Evolutionary conservation across 2,113 vertebrate species (phyloP), one percentile per base, ranked within the genome.

Genomic region (Mohoua ochrocephala): DNA sequence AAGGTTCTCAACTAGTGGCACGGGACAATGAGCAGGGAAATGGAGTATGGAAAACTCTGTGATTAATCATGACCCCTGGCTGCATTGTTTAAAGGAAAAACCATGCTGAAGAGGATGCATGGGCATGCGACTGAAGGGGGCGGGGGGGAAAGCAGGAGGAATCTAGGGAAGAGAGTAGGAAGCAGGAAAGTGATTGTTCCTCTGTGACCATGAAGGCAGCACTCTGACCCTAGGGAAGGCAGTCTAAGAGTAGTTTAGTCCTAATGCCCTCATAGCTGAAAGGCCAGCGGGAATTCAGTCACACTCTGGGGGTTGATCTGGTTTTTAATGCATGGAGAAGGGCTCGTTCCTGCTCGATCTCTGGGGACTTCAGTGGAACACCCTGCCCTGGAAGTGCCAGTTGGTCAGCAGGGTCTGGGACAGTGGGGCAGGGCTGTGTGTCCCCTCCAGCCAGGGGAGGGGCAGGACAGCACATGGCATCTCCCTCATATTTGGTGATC

Each of bases 1-100:
- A 92, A 92, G 73, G 80, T 37, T 93, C 73, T 75, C 73, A 75
- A 68, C 77, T 92, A 96, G 61, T 67, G 35, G 41, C 84, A 82
- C 0, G 0, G 84, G 93, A 91, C 89, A 87, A 45, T 68, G 89
- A 79, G 56, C 69, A 71, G 61, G 73, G 89, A 95, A 94, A 82
- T 82, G 61, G 65, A 84, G 73, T 78, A 78, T 75, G 73, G 80
- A 81, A 93, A 92, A 60, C 45, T 30, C 30, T 33, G 65, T 76
- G 60, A 93, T 94, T 81, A 78, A 75, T 89, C 45, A 8, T 78
- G 80, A 95, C 60, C 39, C 30, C 44, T 30, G 37, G 49, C 73
- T 75, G n/a, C 42, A 37, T 26, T 76, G 57, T 76, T 91, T 22
- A 47, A 64, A 77, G 33, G 7, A 27, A 33, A 64, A 90, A 7